Conservation (phyloP, 2,113 vertebrate genomes). For the Zootoca vivipara region DNA sequence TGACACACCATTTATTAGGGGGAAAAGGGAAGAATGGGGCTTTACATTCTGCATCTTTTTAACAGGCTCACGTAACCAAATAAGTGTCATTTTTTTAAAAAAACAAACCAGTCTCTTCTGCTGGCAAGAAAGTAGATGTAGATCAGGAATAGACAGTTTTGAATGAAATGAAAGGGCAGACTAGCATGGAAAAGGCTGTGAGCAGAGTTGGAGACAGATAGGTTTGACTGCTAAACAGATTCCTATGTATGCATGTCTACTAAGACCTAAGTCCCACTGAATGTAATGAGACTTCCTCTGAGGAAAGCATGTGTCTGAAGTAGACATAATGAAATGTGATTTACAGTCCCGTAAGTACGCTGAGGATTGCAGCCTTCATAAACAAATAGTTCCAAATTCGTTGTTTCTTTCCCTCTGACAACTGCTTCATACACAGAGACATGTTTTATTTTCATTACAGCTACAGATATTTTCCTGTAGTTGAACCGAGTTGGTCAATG, state of each 20-base stretch:
- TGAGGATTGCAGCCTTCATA: neutral
- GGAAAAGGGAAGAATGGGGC: neutral
- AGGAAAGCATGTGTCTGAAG: neutral
- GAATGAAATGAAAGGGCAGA: neutral
- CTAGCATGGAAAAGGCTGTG: neutral
- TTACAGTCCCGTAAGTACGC: neutral
- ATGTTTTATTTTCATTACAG: slow-evolving; percentile 73
- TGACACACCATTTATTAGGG: neutral
- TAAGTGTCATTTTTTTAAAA: neutral
- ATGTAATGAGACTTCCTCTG: neutral
- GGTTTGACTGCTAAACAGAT: neutral
- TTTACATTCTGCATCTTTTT: neutral
- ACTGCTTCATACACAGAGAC: neutral
- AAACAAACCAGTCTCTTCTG: neutral
- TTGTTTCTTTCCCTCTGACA: neutral
- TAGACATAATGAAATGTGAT: neutral
- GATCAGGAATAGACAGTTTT: neutral
- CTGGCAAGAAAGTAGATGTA: neutral
- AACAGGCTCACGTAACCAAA: neutral
- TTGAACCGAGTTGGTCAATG: slow-evolving; percentile 86
- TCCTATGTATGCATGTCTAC: neutral
- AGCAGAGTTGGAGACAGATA: neutral
- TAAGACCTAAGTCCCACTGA: neutral
- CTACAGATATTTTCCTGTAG: slow-evolving; percentile 91
- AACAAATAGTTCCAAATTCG: neutral